Base-by-base conservation (phyloP, 1,140 invertebrate species). In the Rhagoletis pomonella region DNA sequence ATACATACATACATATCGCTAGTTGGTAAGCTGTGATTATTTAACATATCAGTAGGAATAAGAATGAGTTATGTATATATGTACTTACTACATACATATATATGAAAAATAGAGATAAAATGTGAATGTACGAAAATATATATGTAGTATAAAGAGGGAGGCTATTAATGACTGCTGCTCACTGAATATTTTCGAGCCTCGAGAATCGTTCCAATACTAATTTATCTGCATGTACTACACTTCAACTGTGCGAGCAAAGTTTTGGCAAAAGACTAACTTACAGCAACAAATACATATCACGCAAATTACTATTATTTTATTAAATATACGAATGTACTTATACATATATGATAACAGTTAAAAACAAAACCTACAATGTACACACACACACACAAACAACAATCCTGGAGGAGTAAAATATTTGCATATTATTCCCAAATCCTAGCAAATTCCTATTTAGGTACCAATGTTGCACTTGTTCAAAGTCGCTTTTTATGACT, bases 211-310 rank as follows among this genome's bases (percentile, higher is more conserved):
- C 29, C 29, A 42, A 44, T 14, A 47, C 42, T 42, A 42, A 10
- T 47, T 73, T n/a, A n/a, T 12, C 12, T n/a, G 29, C 12, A 29
- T 69, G 4, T 12, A 69, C 14, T 69, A 42, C 44, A 50, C 73
- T 7, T 50, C 44, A 77, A 77, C 19, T 7, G 39, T 19, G 73
- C 47, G 55, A 81, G 73, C 47, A 81, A 81, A 81, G 17, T 55
- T 47, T 81, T 81, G 73, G 47, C 6, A 73, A 88, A 92, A 29
- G 29, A 29, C 29, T 29, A 91, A 92, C 91, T 92, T 90, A 81
- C 91, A 89, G 91, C 90, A 92, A 92, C 91, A 90, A 90, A 88
- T 90, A 92, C 91, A 92, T 92, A 92, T 92, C 91, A 92, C 88
- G 90, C 88, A 91, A 86, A 50, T 84, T 55, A 64, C 47, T 29